Evolutionary conservation across 2,797 vertebrate species (phyloP).

Genomic region (Dicrostonyx torquatus): DNA sequence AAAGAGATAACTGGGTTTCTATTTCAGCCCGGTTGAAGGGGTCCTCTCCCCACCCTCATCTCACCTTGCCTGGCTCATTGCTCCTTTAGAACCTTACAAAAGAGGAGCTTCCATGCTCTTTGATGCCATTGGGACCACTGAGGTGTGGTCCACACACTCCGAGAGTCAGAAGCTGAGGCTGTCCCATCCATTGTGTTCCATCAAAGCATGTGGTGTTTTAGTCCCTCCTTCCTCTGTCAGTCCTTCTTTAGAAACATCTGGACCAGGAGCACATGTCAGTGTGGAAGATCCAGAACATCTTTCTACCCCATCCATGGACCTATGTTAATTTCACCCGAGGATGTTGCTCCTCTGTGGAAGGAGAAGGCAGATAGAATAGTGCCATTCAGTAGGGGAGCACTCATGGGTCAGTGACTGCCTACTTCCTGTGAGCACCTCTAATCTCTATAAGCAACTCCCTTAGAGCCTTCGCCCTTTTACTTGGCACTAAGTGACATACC

Average conservation of each 20-base stretch:
- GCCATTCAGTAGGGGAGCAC: not conserved
- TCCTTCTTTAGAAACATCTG: not conserved
- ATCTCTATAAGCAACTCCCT: not conserved
- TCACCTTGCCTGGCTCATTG: not conserved
- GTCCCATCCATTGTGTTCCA: not conserved
- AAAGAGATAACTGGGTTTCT: not conserved
- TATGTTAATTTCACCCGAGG: not conserved
- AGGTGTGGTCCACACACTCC: not conserved
- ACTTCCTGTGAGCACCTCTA: not conserved
- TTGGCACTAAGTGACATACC: not conserved
- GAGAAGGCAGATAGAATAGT: not conserved
- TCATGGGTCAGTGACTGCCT: not conserved
- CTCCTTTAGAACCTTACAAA: not conserved
- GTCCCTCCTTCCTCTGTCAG: not conserved
- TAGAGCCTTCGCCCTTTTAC: not conserved
- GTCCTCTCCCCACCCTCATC: not conserved
- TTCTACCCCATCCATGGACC: not conserved
- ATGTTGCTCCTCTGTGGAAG: not conserved
- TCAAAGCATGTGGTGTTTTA: no score
- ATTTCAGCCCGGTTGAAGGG: not conserved
- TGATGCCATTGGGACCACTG: not conserved
- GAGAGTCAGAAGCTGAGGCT: not conserved
- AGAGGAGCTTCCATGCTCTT: not conserved
- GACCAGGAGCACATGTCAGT: not conserved
- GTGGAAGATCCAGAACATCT: not conserved